These are phyloP conservation scores for Perognathus longimembris DNA, from an alignment of 2,113 vertebrate genomes.

Conservation along the genomic window DNA sequence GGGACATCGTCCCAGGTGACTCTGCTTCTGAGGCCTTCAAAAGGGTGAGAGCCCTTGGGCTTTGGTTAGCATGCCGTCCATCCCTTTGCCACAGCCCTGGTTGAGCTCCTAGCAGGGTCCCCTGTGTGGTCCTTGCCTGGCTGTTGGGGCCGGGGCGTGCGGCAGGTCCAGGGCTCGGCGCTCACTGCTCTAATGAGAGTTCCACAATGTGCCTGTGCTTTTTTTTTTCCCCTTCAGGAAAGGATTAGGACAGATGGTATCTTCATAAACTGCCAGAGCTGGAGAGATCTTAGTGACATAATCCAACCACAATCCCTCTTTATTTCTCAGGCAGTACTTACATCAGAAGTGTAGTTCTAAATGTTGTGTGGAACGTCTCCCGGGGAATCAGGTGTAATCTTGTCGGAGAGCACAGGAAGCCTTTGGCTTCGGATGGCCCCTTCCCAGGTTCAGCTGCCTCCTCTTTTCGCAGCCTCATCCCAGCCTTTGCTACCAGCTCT, in stretches of 20 bases:
- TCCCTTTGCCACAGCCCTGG: accelerated
- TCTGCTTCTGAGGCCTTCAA: neutral
- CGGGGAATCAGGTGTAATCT: neutral
- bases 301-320: neutral
- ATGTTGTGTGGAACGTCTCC: neutral
- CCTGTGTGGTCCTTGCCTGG: neutral
- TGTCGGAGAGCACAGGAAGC: neutral
- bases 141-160: neutral
- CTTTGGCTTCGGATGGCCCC: neutral
- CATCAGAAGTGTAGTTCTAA: neutral
- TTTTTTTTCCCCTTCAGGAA: neutral
- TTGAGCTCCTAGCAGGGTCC: neutral
- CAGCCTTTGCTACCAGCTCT: neutral
- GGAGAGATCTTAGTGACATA: neutral
- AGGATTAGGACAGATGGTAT: slow-evolving; percentile 42
- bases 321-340: neutral
- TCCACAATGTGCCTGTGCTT: neutral
- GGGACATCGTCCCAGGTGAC: neutral
- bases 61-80: neutral
- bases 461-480: neutral
- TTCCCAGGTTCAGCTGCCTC: neutral
- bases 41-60: neutral
- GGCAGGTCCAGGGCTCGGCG: neutral
- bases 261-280: neutral
- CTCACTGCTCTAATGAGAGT: neutral